phyloP scores from a whole-genome alignment of 1,140 invertebrate species.

The Drosophila malerkotliana region DNA sequence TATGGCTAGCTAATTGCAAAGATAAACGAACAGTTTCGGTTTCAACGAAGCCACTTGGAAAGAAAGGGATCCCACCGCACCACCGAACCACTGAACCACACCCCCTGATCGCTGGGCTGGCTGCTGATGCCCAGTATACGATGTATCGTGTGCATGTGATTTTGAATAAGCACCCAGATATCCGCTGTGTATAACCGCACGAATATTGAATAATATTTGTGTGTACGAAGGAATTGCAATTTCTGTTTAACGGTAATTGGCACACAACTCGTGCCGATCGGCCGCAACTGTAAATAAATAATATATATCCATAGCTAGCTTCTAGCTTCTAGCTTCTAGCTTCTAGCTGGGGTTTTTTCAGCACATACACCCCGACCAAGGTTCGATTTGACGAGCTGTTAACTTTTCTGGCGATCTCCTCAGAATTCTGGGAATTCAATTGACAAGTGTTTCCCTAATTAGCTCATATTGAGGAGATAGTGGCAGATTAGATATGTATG shows the following conservation, averaged over 20 bases:
- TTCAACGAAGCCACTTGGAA: conserved; percentile 13
- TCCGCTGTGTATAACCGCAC: conserved; percentile 4
- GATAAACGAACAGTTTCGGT: conserved; percentile 49
- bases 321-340: background rate
- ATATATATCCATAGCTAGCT: background rate
- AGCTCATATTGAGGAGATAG: background rate
- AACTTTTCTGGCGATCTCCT: background rate
- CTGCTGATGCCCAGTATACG: background rate
- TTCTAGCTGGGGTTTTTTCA: too few relatives aligned
- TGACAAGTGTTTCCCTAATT: background rate
- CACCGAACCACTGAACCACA: conserved; percentile 4
- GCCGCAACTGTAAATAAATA: conserved; percentile 35
- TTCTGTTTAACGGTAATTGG: conserved; percentile 68
- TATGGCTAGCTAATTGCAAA: conserved; percentile 53
- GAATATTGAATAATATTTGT: conserved; percentile 12
- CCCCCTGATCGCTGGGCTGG: conserved; percentile 6
- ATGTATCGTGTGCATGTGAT: conserved; percentile 48
- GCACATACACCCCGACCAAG: conserved; percentile 8
- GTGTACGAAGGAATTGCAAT: conserved; percentile 29
- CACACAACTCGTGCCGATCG: conserved; percentile 57
- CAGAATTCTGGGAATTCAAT: background rate
- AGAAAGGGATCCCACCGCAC: background rate
- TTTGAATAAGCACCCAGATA: conserved; percentile 25
- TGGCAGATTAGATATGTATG: background rate
- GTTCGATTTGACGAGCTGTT: background rate